A percentile compares a stretch with the other conserved stretches of the same genome.
Conservation (phyloP, 2,888 invertebrate genomes). For the Heliconius ethilla region DNA sequence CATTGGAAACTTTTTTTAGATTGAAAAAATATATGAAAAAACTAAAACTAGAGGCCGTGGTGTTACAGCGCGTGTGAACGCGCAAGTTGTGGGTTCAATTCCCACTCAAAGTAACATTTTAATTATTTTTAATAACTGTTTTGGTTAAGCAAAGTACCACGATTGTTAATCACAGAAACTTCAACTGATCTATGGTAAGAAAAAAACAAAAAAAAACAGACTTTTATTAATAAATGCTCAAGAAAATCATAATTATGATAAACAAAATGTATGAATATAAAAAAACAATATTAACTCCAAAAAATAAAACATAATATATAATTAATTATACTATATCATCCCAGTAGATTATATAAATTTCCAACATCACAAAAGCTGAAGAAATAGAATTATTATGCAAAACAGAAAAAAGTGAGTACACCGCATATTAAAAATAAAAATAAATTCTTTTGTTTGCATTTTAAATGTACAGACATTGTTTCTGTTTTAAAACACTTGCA, state of each 20-base stretch:
- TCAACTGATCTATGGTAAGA: no score
- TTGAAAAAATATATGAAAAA: not conserved
- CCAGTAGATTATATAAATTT: not conserved
- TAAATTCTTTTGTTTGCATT: constrained; percentile 1
- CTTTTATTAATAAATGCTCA: no score
- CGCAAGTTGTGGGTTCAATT: not conserved
- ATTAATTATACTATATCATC: not conserved
- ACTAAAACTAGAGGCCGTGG: not conserved
- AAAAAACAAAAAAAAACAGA: no score
- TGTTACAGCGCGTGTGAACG: not conserved
- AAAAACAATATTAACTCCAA: not conserved
- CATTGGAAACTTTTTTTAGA: not conserved
- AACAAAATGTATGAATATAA: no score
- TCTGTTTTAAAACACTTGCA: not conserved
- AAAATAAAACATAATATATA: not conserved
- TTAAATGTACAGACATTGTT: not conserved
- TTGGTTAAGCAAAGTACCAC: no score
- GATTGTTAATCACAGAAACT: no score
- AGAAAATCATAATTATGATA: no score
- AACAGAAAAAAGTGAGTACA: not conserved
- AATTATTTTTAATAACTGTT: no score
- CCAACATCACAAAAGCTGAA: not conserved
- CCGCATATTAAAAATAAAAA: constrained; percentile 2
- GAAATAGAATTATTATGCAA: not conserved
- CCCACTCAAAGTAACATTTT: no score